Evolutionary conservation across 2,797 vertebrate species (phyloP).

Genomic region (Eupleurogrammus muticus): DNA sequence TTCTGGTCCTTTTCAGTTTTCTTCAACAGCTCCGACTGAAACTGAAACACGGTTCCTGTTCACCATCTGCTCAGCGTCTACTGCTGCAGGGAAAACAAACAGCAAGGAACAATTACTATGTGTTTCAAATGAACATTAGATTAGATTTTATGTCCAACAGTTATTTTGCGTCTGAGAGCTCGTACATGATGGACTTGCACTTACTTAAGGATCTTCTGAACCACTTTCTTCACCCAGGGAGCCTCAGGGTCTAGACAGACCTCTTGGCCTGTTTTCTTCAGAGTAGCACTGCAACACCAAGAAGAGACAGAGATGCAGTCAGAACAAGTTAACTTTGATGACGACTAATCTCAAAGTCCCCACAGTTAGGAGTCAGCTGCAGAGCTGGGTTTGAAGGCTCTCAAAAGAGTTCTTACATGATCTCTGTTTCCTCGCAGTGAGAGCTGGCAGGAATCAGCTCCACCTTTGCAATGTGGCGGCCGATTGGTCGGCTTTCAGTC

Average conservation of each 20-base stretch:
- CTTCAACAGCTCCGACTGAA: neutral
- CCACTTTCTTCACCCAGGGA: conserved; percentile 71
- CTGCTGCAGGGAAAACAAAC: conserved; percentile 49
- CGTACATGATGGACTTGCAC: neutral
- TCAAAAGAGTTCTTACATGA: conserved; percentile 72
- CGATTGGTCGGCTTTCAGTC: conserved; percentile 73
- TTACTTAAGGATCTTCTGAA: conserved; percentile 65
- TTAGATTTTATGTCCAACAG: too few relatives aligned
- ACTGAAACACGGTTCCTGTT: neutral
- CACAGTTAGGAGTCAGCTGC: neutral
- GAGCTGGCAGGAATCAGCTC: conserved; percentile 73
- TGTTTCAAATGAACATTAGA: conserved; percentile 1
- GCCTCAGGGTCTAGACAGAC: conserved; percentile 74
- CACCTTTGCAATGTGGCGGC: conserved; percentile 67
- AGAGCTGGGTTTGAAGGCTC: neutral
- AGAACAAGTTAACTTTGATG: conserved; percentile 24
- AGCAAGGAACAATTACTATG: conserved; percentile 20
- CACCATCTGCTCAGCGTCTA: conserved; percentile 30
- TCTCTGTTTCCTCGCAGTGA: conserved; percentile 72
- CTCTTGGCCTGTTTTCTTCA: conserved; percentile 62
- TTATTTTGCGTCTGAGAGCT: neutral
- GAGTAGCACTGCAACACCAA: conserved; percentile 74
- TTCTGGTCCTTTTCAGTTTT: conserved; percentile 15
- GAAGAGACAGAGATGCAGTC: conserved; percentile 21
- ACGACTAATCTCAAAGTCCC: neutral